Evolutionary conservation across 2,113 vertebrate genomes (phyloP).

Genomic region (Tragulus kanchil): DNA sequence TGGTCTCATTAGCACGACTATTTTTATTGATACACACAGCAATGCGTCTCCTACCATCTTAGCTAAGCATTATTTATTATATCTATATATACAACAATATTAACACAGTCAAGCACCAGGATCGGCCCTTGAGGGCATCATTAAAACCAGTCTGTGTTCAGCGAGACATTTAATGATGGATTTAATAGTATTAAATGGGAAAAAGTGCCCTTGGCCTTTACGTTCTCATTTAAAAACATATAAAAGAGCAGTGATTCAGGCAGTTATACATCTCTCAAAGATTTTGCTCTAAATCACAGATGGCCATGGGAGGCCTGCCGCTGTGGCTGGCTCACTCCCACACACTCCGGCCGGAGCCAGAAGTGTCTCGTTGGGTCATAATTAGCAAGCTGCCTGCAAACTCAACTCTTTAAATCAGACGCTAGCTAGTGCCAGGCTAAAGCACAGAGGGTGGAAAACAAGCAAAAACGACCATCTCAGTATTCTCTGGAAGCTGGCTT

Average conservation of each 20-base stretch:
- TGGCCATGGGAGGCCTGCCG: conserved; percentile 74
- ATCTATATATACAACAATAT: conserved; percentile 89
- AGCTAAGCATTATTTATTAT: conserved; percentile 90
- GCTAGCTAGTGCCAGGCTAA: neutral
- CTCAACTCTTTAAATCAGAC: conserved; percentile 52
- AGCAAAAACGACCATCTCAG: neutral
- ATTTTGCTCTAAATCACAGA: conserved; percentile 87
- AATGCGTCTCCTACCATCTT: conserved; percentile 82
- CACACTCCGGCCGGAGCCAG: conserved; percentile 75
- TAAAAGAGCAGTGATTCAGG: conserved; percentile 89
- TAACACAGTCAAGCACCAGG: conserved; percentile 88
- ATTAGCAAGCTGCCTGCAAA: conserved; percentile 79
- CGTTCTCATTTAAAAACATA: conserved; percentile 91
- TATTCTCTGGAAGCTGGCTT: neutral
- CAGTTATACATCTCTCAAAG: conserved; percentile 87
- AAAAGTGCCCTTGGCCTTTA: conserved; percentile 90
- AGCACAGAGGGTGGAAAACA: neutral
- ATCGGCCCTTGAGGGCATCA: conserved; percentile 87
- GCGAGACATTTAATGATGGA: conserved; percentile 89
- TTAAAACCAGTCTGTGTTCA: conserved; percentile 90
- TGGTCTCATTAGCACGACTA: conserved; percentile 86
- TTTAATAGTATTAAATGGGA: conserved; percentile 89
- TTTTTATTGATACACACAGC: conserved; percentile 86
- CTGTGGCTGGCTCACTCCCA: conserved; percentile 56
- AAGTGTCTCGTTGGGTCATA: conserved; percentile 48